Base-by-base conservation (phyloP, 2,113 vertebrate species). In the Morone chrysops region DNA sequence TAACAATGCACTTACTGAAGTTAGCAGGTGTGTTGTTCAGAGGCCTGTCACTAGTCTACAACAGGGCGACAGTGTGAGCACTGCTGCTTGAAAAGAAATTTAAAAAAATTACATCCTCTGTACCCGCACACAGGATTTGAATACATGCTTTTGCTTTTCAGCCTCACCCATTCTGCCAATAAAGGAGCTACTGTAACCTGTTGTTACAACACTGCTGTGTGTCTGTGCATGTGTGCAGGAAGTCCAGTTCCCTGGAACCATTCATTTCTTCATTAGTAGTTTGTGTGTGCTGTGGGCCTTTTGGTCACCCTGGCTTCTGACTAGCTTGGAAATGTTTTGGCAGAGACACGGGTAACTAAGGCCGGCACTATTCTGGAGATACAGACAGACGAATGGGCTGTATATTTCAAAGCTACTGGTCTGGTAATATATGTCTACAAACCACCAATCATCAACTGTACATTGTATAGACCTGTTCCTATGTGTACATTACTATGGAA, bases 241-340 rank as follows among this genome's bases (percentile, higher is more conserved):
- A 92, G 83, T 69, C 43, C 4, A 41, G 70, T 56, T 86, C 18
- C 43, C 70, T n/a, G 18, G 17, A 31, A 75, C 69, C 70, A 92
- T 92, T 91, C 67, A 88, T 74, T 45, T 85, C 87, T 90, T 93
- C 92, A 95, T 95, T 94, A 95, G 92, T 87, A 94, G 88, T 93
- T 94, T 82, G 68, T 63, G 65, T 72, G 89, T 82, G 93, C 63
- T 78, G 75, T 54, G 56, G 83, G 81, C 61, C 70, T 87, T 86
- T 87, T 80, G 85, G 45, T 85, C 87, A 81, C 75, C 81, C 90
- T 83, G 70, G 78, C 86, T 89, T 93, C 91, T 90, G 67, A 87
- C 84, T 76, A 76, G 81, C 65, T 16, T 25, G 67, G 41, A 90
- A 90, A 94, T 93, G 92, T 86, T 94, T 95, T 92, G 93, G 94